phyloP scores from a whole-genome alignment of 2,888 invertebrate genomes.

The Caradrina clavipalpis region DNA sequence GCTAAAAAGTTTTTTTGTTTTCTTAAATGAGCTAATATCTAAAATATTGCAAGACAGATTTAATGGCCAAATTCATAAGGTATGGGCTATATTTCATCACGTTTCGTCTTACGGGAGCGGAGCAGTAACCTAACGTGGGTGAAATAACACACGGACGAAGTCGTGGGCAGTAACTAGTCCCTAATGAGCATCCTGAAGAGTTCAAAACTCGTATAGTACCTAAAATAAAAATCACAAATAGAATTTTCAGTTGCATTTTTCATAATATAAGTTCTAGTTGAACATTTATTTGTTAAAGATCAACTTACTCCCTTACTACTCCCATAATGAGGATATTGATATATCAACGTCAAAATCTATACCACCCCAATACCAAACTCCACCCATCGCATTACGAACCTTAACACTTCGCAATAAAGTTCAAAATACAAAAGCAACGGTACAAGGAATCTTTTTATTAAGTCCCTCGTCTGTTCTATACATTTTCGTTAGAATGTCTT shows the following conservation, averaged over 20 bases:
- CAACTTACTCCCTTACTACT: constrained; percentile 11
- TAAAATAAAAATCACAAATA: too few species aligned
- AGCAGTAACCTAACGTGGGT: too few species aligned
- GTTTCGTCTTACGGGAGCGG: too few species aligned
- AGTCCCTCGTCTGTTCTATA: constrained; percentile 45
- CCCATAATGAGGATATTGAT: constrained; percentile 36
- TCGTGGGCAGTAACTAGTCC: too few species aligned
- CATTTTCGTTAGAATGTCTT: constrained; percentile 54
- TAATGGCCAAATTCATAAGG: too few species aligned
- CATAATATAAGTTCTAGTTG: background rate
- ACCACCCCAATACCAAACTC: background rate
- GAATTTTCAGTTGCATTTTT: background rate
- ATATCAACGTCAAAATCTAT: constrained; percentile 27
- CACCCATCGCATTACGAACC: constrained; percentile 11
- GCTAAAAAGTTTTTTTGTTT: too few species aligned
- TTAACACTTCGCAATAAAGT: fast-evolving
- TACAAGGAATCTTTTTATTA: constrained; percentile 42
- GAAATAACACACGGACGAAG: too few species aligned
- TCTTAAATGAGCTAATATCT: too few species aligned
- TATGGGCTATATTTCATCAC: too few species aligned
- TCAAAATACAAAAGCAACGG: fast-evolving
- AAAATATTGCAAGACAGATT: too few species aligned
- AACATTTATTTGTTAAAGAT: constrained; percentile 15
- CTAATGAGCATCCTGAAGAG: too few species aligned
- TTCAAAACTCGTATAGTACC: too few species aligned